Evolutionary conservation across 2,797 vertebrate genomes (phyloP).

Genomic region (Garrulus glandarius): DNA sequence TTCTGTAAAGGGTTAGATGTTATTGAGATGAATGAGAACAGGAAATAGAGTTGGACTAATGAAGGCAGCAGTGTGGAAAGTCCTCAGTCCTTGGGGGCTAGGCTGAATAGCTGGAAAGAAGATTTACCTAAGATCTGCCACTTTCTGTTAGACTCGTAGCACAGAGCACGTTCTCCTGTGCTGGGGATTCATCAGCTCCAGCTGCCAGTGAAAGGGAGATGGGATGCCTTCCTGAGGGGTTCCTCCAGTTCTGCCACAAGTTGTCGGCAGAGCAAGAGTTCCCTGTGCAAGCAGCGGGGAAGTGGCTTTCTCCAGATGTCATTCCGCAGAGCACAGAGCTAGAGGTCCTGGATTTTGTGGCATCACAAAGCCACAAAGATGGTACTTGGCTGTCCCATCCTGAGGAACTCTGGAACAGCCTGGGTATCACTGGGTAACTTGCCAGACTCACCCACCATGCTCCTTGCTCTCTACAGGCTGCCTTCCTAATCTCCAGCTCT

Average conservation of each 20-base stretch:
- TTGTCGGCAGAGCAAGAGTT: neutral
- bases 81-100: neutral
- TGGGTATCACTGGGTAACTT: neutral
- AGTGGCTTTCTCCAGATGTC: neutral
- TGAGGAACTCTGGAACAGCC: neutral
- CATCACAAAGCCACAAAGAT: neutral
- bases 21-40: neutral
- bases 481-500: neutral
- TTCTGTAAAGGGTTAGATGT: neutral
- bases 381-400: neutral
- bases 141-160: neutral
- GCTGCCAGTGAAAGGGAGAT: neutral
- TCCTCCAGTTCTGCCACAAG: neutral
- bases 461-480: neutral
- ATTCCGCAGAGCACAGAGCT: neutral
- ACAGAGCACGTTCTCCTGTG: fast-evolving
- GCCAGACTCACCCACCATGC: neutral
- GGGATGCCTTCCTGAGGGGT: neutral
- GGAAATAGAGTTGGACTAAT: neutral
- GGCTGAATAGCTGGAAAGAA: neutral
- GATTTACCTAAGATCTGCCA: slow-evolving; percentile 29
- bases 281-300: neutral
- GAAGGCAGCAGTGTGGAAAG: neutral
- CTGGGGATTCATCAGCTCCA: neutral
- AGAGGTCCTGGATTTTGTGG: neutral